Base-by-base conservation (phyloP, 2,797 vertebrate genomes). In the Lepus townsendii region DNA sequence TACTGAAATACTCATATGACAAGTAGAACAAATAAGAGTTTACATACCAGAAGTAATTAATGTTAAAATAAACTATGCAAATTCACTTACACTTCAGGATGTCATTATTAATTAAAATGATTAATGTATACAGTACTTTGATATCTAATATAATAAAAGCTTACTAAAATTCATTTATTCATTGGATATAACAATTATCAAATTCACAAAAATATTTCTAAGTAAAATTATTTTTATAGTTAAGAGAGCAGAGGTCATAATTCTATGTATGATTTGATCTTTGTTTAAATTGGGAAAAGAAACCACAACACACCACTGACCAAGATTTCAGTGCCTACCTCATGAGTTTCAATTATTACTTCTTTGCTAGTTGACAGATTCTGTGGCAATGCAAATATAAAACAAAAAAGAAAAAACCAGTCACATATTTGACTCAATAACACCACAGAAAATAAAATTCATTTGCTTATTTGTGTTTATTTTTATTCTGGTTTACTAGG, bases 31-130 rank as follows among this genome's bases (percentile, higher is more conserved):
- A 35, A 14, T 12, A 66, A 69, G 54, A 82, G 5, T 71, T 17
- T 57, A 83, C 2, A 35, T 32, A 30, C 26, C 35, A 76, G 14
- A 11, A 68, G 26, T 88, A 77, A 93, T 82, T 86, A 83, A 65
- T 89, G 66, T 54, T 84, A 85, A 95, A 95, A 75, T 27, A 86
- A 95, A 76, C n/a, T 69, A 75, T 38, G 20, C 42, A 83, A 80
- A 93, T 94, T 91, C 35, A 87, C 24, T 94, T 88, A 88, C 26
- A 42, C 27, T 47, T 5, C 20, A 86, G 68, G 26, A 89, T 38
- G 35, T 20, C 63, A 83, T 68, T 60, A 76, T 66, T 71, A 92
- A 91, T 65, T 83, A 77, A 86, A 91, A 78, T 95, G 30, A 83
- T 83, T 71, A 76, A 91, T 72, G 62, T 90, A 71, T 84, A 60